Base-by-base conservation (phyloP, 2,797 vertebrate genomes). In the Acrocephalus scirpaceus region DNA sequence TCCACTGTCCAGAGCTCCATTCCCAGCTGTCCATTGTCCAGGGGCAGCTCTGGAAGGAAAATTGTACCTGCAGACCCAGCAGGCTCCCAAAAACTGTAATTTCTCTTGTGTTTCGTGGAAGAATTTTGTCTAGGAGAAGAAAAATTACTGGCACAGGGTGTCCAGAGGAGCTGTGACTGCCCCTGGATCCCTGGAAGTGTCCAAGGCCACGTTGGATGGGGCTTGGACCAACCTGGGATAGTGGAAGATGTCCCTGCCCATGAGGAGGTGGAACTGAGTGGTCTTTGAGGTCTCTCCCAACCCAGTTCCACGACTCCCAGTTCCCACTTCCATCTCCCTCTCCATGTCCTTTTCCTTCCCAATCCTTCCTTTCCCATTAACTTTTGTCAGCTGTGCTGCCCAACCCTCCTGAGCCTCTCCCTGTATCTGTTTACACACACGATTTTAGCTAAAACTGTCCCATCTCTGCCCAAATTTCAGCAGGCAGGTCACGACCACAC, bases 201-300 rank as follows among this genome's bases (percentile, higher is more conserved):
- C 53, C 71, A 36, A 44, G 22, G 57, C 27, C 47, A 36, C 66
- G 36, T 0, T 57, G 70, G 60, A 42, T 0, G 0, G 34, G 62
- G n/a, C 3, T 40, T 47, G 83, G 64, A 76, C 29, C 47, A 7
- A 0, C 3, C 38, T 72, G 85, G 51, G 36, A 4, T 0, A 0
- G 45, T 58, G 45, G n/a, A 1, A 66, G 13, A 5, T 45, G 75
- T 45, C 38, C 38, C 66, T 79, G 58, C 25, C 42, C 16, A 16
- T 36, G 57, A 57, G 48, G 3, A 9, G 22, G 4, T 53, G 61
- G 34, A 0, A 75, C 22, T 32, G 40, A 13, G 8, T 44, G 42
- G 7, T 3, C 18, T 61, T 13, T 48, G 34, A 42, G 70, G 36
- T 25, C 42, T 26, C 12, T 67, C 36, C 70, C 77, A 29, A 15